Evolutionary conservation across 2,797 vertebrate genomes (phyloP), one percentile per base, ranked within the genome.

Genomic region (Hafferia zeledoni): DNA sequence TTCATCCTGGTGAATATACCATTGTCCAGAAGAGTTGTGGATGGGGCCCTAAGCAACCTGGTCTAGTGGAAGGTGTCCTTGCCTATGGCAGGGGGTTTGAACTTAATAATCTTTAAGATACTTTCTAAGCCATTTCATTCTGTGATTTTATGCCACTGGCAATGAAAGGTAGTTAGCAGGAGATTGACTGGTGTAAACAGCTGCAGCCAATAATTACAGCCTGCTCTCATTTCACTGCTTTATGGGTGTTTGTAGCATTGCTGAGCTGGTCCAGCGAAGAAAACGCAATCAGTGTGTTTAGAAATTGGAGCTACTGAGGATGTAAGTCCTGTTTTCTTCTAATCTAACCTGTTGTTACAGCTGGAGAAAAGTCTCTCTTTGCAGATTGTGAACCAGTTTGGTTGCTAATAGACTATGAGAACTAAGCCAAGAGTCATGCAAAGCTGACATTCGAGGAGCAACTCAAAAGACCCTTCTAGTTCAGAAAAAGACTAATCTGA

Each of bases 161-260:
- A 83, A 71, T 93, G 78, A 75, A 68, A 93, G 75, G 64, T 52
- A 56, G 20, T 49, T 82, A 82, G 39, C 65, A 76, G 75, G 83
- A 90, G 43, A 17, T 31, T 52, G 71, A 33, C 49, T 94, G 56
- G 39, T 87, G 44, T 81, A 59, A 93, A 46, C 55, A 80, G 46
- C 67, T 90, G 77, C 63, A 87, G 87, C 17, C 52, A 70, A 37
- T 90, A 89, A 82, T 50, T 92, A 13, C 5, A 79, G 39, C 24
- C 61, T 77, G 16, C 70, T 91, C 47, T 69, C 9, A 19, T 33
- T 52, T 37, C 7, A 14, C 8, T 47, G 0, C 28, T 60, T 89
- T 56, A 39, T 46, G 16, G 77, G 25, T 20, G 8, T 23, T 24
- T 56, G 37, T 49, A 55, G 47, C 14, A 22, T 8, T 37, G 52